Conservation (phyloP, 1,140 invertebrate genomes). For the Scaptomyza pallida region DNA sequence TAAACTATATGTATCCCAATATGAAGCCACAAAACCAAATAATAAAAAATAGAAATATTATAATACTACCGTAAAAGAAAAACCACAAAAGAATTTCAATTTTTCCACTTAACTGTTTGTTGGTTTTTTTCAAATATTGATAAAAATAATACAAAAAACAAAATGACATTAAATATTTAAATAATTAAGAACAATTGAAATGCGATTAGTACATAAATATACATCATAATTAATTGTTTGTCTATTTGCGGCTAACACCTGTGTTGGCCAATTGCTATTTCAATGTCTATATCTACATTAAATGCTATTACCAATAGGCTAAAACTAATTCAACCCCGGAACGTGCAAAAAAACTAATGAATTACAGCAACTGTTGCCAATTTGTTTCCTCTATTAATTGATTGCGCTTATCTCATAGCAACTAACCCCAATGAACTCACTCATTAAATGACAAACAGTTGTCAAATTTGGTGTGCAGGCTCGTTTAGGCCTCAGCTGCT, state of each 20-base stretch:
- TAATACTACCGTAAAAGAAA: not conserved
- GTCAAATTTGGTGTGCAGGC: not conserved
- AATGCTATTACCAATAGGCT: conserved; percentile 32
- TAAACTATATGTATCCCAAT: conserved; percentile 8
- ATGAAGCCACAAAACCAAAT: conserved; percentile 14
- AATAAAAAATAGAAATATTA: conserved; percentile 15
- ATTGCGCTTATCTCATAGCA: not conserved
- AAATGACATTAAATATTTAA: conserved; percentile 23
- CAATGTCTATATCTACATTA: conserved; percentile 58
- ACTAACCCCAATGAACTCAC: too few species aligned
- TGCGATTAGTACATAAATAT: conserved; percentile 57
- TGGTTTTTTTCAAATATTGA: conserved; percentile 65
- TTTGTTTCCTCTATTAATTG: not conserved
- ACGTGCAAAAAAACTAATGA: too few species aligned
- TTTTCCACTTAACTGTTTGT: conserved; percentile 76
- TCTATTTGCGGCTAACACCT: conserved; percentile 59
- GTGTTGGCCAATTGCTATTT: conserved; percentile 41
- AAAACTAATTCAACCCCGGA: conserved; percentile 8
- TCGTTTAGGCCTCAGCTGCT: not conserved
- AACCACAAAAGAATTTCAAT: conserved; percentile 23
- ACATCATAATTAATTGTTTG: conserved; percentile 76
- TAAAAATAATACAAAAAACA: conserved; percentile 12
- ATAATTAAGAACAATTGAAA: conserved; percentile 50
- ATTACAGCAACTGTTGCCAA: conserved; percentile 1
- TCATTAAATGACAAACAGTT: not conserved